Conservation (phyloP, 2,888 invertebrate species). For the Heliconius sara region DNA sequence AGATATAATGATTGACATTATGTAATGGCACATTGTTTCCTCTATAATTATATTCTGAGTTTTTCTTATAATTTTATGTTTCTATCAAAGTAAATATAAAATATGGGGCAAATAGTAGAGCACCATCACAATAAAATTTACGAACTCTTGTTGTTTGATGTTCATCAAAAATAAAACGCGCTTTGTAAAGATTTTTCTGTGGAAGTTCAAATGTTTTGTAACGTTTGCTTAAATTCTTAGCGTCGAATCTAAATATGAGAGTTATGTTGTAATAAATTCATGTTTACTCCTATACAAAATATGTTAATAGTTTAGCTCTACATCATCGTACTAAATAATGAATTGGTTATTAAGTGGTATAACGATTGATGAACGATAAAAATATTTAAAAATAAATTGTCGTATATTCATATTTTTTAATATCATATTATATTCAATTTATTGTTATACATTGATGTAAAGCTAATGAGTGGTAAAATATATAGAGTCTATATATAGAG, state of each 20-base stretch:
- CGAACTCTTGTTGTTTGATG: slow-evolving; percentile 52
- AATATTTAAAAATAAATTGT: background rate
- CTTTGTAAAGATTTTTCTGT: slow-evolving; percentile 38
- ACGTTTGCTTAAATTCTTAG: slow-evolving; percentile 49
- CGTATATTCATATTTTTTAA: too few species aligned
- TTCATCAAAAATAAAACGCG: slow-evolving; percentile 58
- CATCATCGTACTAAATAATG: background rate
- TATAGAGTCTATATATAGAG: background rate
- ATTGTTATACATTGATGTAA: background rate
- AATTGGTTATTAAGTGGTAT: background rate
- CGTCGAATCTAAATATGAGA: slow-evolving; percentile 42
- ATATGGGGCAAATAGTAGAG: slow-evolving; percentile 50
- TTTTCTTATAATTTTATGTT: slow-evolving; percentile 7
- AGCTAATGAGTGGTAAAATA: background rate
- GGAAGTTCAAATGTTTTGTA: slow-evolving; percentile 32
- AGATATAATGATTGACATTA: background rate
- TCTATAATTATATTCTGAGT: slow-evolving; percentile 1
- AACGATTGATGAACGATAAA: background rate
- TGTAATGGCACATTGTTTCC: background rate
- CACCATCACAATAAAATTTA: slow-evolving; percentile 50
- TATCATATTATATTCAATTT: background rate
- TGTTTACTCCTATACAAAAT: slow-evolving; percentile 1
- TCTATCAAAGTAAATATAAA: slow-evolving; percentile 28
- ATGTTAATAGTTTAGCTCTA: background rate
- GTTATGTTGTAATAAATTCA: slow-evolving; percentile 38